Evolutionary conservation across 2,888 invertebrate species (phyloP).

Genomic region (Philhelius pedissequus): DNA sequence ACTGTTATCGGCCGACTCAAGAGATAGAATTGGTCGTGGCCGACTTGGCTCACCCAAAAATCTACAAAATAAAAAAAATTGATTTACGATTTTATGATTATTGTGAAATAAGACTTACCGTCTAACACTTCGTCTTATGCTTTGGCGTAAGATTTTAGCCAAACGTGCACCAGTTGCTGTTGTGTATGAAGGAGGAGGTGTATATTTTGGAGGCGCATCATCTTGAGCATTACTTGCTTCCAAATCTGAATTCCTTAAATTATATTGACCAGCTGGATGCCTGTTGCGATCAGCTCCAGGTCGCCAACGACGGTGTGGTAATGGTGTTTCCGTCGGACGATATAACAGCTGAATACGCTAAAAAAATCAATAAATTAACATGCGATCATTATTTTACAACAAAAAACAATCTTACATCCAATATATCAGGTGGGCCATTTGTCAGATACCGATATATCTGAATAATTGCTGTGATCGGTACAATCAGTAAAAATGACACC

Average conservation of each 20-base stretch:
- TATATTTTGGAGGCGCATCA: slow-evolving; percentile 95
- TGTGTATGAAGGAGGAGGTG: slow-evolving; percentile 94
- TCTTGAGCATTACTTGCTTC: slow-evolving; percentile 76
- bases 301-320: slow-evolving; percentile 73
- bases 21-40: slow-evolving; percentile 59
- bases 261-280: slow-evolving; percentile 58
- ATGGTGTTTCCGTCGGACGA: slow-evolving; percentile 83
- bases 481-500: slow-evolving; percentile 85
- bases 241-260: slow-evolving; percentile 53
- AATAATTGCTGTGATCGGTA: slow-evolving; percentile 81
- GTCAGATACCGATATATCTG: slow-evolving; percentile 88
- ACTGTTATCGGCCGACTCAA: slow-evolving; percentile 56
- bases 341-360: slow-evolving; percentile 91
- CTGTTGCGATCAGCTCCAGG: slow-evolving; percentile 65
- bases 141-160: slow-evolving; percentile 86
- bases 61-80: slow-evolving; percentile 44
- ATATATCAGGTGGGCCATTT: slow-evolving; percentile 90
- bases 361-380: neutral
- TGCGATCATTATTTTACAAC: neutral
- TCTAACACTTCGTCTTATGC: slow-evolving; percentile 88
- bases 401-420: slow-evolving; percentile 84
- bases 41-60: slow-evolving; percentile 70
- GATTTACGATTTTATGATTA: neutral
- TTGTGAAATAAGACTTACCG: slow-evolving; percentile 76
- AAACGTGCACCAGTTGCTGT: slow-evolving; percentile 93